Conservation (phyloP, 2,888 invertebrate genomes). For the Xestia ashworthii region DNA sequence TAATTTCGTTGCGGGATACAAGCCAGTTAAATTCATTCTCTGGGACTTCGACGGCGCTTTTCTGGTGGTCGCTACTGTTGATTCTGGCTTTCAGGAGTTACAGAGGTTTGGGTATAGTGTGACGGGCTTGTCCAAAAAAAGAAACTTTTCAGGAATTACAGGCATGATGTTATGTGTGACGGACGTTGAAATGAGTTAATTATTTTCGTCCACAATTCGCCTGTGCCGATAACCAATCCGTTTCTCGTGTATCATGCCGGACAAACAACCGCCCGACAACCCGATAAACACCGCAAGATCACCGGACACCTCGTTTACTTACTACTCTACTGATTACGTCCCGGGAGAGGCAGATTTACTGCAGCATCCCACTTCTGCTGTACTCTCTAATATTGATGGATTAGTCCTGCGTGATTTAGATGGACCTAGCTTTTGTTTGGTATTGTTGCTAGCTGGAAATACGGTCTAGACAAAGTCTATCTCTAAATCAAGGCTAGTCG, state of each 20-base stretch:
- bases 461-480: neutral
- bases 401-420: constrained; percentile 18
- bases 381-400: constrained; percentile 40
- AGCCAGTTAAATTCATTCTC: no score
- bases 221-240: constrained; percentile 10
- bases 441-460: neutral
- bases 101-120: no score
- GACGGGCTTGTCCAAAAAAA: no score
- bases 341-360: constrained; percentile 31
- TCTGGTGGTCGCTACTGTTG: no score
- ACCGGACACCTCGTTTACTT: constrained; percentile 34
- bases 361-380: constrained; percentile 18
- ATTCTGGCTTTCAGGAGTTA: no score
- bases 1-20: no score
- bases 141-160: neutral
- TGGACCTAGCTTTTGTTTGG: constrained; percentile 1
- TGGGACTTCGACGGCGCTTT: no score
- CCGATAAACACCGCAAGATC: constrained; percentile 15
- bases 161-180: neutral
- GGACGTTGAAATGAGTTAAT: neutral
- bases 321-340: constrained; percentile 49
- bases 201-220: neutral
- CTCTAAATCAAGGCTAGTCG: neutral
- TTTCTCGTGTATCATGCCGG: constrained; percentile 18
- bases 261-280: constrained; percentile 9